Percentiles rank a stretch among this genome's conserved stretches.
Evolutionary conservation across 2,113 vertebrate genomes (phyloP).

Genomic region (Malurus melanocephalus): DNA sequence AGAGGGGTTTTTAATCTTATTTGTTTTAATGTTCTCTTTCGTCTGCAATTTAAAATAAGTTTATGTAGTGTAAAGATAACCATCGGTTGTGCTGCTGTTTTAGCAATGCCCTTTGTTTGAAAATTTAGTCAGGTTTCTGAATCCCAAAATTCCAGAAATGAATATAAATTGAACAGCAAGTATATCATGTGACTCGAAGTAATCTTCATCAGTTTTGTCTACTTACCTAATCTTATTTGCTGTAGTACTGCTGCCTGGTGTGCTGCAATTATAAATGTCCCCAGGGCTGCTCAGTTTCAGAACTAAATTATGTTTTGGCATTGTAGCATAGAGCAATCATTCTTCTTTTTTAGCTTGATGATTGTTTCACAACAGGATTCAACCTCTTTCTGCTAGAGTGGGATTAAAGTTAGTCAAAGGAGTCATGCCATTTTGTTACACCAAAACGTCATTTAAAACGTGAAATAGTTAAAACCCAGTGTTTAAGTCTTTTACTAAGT

Average conservation of each 20-base stretch:
- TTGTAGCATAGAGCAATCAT: accelerated
- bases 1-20: not conserved
- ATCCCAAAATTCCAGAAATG: not conserved
- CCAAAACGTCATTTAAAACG: not conserved
- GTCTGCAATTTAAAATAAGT: not conserved
- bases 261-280: not conserved
- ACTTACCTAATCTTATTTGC: not conserved
- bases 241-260: not conserved
- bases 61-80: not conserved
- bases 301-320: not conserved
- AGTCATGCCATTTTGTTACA: not conserved
- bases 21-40: not conserved
- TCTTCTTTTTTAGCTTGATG: not conserved
- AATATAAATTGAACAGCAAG: not conserved
- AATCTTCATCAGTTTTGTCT: not conserved
- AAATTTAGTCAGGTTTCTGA: not conserved
- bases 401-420: not conserved
- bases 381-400: not conserved
- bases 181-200: not conserved
- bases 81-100: not conserved
- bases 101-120: not conserved
- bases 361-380: not conserved
- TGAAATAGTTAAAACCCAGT: not conserved
- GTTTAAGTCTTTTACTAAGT: not conserved
- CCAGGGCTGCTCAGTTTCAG: not conserved